Evolutionary conservation across 2,797 vertebrate species (phyloP), one percentile per base, ranked within the genome.

Genomic region (Channa striata): DNA sequence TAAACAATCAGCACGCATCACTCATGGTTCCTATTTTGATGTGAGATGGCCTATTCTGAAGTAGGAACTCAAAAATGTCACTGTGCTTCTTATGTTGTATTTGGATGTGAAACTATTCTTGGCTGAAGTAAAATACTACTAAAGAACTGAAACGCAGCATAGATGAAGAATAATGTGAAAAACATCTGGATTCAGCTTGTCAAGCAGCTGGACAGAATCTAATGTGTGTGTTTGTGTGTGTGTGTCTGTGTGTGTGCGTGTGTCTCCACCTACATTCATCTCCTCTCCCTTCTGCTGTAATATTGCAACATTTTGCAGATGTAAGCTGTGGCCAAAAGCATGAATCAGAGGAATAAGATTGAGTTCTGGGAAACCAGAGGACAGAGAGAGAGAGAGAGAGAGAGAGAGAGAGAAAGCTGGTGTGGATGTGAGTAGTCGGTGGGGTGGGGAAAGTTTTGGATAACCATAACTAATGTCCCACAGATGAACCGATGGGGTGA

Each of bases 181-280:
- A 83, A 85, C 85, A 91, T 92, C 88, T 90, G 86, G 85, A 82
- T 69, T 74, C 63, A 84, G 78, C 64, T 54, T 76, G 62, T 46
- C 6, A 16, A 87, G 82, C 89, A 90, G 91, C 87, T 90, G 90
- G 82, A 82, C 56, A 67, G 67, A 87, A 87, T 88, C 81, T 74
- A 68, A 37, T 25, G 25, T 19, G n/a, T 23, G 44, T 37, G 50
- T 33, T 58, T 57, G 65, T 57, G 69, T 59, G 60, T 70, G 72
- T 60, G 51, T 52, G 43, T 20, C 33, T 77, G 72, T 77, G 70
- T 65, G 53, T 76, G 36, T 73, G 61, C 36, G 40, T 63, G 58
- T 50, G 39, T 52, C 56, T 84, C 79, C 78, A 84, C 85, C 78
- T 83, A 78, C 64, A 43, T 81, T 51, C 52, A 50, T 67, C 59